Evolutionary conservation across 2,888 invertebrate genomes (phyloP), one percentile per base, ranked within the genome.

Genomic region (Eurois occulta): DNA sequence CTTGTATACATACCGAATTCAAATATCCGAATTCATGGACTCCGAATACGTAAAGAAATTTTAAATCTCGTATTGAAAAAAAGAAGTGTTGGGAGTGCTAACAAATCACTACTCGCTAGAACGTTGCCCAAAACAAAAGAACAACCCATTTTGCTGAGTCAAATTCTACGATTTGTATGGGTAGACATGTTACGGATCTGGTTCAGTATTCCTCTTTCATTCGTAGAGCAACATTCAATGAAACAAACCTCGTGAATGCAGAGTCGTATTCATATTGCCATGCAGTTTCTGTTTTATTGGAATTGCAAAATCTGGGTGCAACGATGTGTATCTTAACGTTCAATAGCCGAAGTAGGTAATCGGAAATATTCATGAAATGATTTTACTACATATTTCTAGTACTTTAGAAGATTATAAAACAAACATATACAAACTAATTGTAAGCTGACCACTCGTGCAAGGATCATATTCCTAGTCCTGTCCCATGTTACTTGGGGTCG

Each of bases 161-260:
- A 80, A 86, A 84, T 86, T 78, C 71, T 70, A 65, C 84, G 73
- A 84, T 87, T 87, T 87, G 81, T 86, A 86, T 83, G 84, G 73
- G 69, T 58, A 77, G 71, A 83, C 78, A 84, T 86, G 83, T 83
- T 85, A 71, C 68, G 73, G 58, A 72, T 73, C 65, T 77, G 70
- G 35, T 78, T 74, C 75, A 74, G 64, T 24, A 32, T 73, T 77
- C 68, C 73, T 67, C 75, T 84, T 85, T 84, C 81, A 80, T 75
- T 69, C 67, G 71, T 48, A 82, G 72, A 86, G 79, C 83, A 86
- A 86, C 70, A 83, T 84, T 84, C 84, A 86, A 83, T 86, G 75
- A 75, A 82, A 83, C 66, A 81, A 71, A 74, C 70, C 72, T 75
- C 41, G 81, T 67, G 70, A 77, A 85, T 85, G 46, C 71, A 71